These are phyloP conservation scores for Parnassius mnemosyne DNA, from an alignment of 2,888 invertebrate genomes.

Conservation along the genomic window DNA sequence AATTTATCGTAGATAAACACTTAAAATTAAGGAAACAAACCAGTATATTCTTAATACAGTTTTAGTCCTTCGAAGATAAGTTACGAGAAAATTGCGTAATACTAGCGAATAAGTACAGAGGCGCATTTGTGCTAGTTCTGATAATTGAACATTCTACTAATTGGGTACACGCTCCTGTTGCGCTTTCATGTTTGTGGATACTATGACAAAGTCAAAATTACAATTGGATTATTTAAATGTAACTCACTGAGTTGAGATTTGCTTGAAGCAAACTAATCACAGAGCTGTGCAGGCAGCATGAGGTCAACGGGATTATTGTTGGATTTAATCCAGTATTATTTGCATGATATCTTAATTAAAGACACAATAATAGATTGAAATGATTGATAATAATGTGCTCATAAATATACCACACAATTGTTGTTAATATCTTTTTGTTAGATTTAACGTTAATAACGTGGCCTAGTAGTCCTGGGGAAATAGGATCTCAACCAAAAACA, in stretches of 20 bases:
- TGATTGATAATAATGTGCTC: no score
- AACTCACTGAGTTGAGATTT: slow-evolving; percentile 49
- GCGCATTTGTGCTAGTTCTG: slow-evolving; percentile 6
- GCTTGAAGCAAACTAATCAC: slow-evolving; percentile 25
- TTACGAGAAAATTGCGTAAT: neutral
- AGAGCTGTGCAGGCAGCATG: neutral
- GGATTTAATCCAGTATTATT: slow-evolving; percentile 8
- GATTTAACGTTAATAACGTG: no score
- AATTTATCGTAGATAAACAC: no score
- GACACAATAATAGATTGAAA: no score
- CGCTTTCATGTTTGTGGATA: slow-evolving; percentile 19
- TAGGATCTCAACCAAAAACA: no score
- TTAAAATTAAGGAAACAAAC: no score
- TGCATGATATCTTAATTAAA: neutral
- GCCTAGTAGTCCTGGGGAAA: no score
- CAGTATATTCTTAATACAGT: no score
- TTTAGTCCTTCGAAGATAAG: neutral
- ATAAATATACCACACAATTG: no score
- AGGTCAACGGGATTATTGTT: slow-evolving; percentile 5
- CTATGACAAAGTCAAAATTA: slow-evolving; percentile 44
- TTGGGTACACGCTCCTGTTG: slow-evolving; percentile 17
- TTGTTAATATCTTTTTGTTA: no score
- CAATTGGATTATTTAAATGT: slow-evolving; percentile 67
- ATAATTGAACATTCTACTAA: slow-evolving; percentile 17
- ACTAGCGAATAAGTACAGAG: slow-evolving; percentile 11